phyloP scores from a whole-genome alignment of 1,140 invertebrate species.

The Drosophila trapezifrons region DNA sequence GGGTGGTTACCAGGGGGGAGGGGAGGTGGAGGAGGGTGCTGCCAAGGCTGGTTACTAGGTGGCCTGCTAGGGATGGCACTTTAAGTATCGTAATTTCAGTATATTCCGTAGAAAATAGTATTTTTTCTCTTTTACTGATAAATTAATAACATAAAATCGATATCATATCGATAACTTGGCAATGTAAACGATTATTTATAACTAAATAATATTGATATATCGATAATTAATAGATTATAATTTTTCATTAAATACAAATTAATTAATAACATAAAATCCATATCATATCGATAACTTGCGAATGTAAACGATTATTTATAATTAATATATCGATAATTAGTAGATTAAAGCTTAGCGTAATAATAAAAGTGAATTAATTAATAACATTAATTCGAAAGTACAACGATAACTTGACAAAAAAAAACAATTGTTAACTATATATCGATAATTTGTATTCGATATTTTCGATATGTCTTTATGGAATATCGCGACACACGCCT shows the following conservation, averaged over 20 bases:
- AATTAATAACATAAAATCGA: neutral
- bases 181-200: too few species aligned
- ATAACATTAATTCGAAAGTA: neutral
- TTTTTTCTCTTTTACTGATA: neutral
- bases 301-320: too few species aligned
- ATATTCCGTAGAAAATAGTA: neutral
- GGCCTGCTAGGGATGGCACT: neutral
- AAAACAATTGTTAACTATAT: too few species aligned
- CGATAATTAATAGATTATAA: too few species aligned
- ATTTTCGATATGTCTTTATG: neutral
- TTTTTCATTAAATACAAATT: too few species aligned
- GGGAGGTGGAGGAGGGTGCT: neutral
- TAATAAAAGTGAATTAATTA: neutral
- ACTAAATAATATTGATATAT: too few species aligned
- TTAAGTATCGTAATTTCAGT: neutral
- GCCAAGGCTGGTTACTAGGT: neutral
- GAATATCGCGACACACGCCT: neutral
- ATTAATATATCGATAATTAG: too few species aligned
- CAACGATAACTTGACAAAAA: neutral
- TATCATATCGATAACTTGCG: too few species aligned
- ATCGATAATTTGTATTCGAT: neutral
- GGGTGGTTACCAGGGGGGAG: slow-evolving; percentile 22
- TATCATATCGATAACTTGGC: neutral
- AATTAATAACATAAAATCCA: too few species aligned
- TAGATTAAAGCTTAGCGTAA: too few species aligned